Percentiles rank a stretch among this genome's conserved stretches.
These are phyloP conservation scores for Notodonta dromedarius DNA, from an alignment of 2,888 invertebrate genomes.

Conservation along the genomic window DNA sequence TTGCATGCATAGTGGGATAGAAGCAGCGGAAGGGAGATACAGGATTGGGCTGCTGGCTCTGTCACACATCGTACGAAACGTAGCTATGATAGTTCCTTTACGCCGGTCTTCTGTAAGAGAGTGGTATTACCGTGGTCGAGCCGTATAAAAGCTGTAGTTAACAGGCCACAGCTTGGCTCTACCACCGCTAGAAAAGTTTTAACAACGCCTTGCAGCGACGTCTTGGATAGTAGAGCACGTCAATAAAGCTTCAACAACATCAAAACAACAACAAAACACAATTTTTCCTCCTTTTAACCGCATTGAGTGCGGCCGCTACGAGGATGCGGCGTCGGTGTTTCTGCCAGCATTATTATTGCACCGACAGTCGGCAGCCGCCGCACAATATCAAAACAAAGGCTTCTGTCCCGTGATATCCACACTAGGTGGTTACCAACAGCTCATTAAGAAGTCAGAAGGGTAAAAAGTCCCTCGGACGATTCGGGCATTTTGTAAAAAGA, in stretches of 20 bases:
- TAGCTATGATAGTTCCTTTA: too few relatives aligned
- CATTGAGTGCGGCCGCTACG: background rate
- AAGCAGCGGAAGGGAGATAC: too few relatives aligned
- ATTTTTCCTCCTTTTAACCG: background rate
- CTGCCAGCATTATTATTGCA: constrained; percentile 51
- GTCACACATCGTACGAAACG: too few relatives aligned
- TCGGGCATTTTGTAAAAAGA: constrained; percentile 79
- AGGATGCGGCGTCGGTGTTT: constrained; percentile 13
- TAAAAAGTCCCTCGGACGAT: constrained; percentile 72
- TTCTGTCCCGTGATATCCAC: constrained; percentile 66
- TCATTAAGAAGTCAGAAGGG: constrained; percentile 82
- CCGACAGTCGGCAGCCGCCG: constrained; percentile 48
- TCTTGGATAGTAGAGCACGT: too few relatives aligned
- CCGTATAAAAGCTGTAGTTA: too few relatives aligned
- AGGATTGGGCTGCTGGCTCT: too few relatives aligned
- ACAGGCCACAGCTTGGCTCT: too few relatives aligned
- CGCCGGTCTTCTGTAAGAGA: too few relatives aligned
- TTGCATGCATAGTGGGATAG: too few relatives aligned
- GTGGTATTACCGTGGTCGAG: too few relatives aligned
- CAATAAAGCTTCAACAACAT: background rate
- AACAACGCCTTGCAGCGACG: too few relatives aligned
- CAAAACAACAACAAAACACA: background rate
- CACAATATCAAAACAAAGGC: constrained; percentile 70
- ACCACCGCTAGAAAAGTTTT: too few relatives aligned
- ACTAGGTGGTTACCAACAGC: constrained; percentile 74